Evolutionary conservation across 2,797 vertebrate genomes (phyloP), one percentile per base, ranked within the genome.

Genomic region (Cephalopachus bancanus): DNA sequence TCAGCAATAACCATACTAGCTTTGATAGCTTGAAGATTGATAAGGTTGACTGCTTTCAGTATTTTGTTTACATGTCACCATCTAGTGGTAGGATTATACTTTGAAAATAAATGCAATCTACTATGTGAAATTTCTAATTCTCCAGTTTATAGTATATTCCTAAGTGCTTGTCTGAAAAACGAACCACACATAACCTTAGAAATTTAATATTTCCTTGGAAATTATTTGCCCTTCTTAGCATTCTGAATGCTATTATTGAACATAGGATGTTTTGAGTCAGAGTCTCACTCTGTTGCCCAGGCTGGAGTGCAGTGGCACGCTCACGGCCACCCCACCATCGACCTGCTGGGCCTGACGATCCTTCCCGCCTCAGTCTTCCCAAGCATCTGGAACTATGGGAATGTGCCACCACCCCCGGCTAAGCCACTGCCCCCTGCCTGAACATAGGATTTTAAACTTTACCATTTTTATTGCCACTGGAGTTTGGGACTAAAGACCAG

Each of bases 81-180:
- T 89, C 96, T 97, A 96, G 95, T 96, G 95, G 94, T 93, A 80
- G 65, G 92, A 91, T 83, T 91, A 37, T 44, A 14, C 22, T 95
- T 91, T 93, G 24, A 89, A 78, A 94, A 94, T 89, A 75, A 24
- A 37, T 53, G 60, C 20, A 94, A n/a, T 72, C 11, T 78, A 74
- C 71, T 51, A 44, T 49, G 19, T 60, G 59, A 92, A 92, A 92
- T 90, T 83, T 94, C 19, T 86, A 76, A 69, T 92, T 90, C 76
- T 65, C 26, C 10, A 89, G 19, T 78, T 85, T 64, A 26, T 28
- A 60, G 28, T 85, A 44, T 69, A 4, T 69, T 69, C 30, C 30
- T 69, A 69, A 69, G n/a, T 33, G 33, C 67, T 33, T 69, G 3
- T 33, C 16, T 67, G 65, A 67, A 67, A 67, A 37, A 30, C 65